Percentiles rank a stretch among this genome's conserved stretches.
Evolutionary conservation across 2,797 vertebrate genomes (phyloP).

Genomic region (Paratrypauchen microcephalus): DNA sequence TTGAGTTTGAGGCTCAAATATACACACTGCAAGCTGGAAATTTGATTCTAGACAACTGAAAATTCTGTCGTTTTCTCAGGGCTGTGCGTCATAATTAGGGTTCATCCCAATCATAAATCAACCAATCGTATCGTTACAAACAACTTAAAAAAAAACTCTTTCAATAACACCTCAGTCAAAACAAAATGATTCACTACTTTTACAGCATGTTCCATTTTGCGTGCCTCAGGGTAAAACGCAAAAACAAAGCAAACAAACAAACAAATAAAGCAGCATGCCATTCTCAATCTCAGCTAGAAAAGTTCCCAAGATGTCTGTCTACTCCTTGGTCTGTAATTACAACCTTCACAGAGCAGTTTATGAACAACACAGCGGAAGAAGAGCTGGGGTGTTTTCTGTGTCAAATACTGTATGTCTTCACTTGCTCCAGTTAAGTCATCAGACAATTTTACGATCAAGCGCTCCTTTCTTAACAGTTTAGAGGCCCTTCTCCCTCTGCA

Average conservation of each 20-base stretch:
- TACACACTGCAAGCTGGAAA: not conserved
- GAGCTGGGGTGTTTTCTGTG: not conserved
- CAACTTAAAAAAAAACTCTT: not conserved
- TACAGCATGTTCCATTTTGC: not conserved
- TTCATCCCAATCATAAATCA: not conserved
- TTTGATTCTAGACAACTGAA: not conserved
- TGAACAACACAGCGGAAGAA: slow-evolving; percentile 2
- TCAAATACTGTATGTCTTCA: slow-evolving; percentile 9
- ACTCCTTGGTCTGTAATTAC: slow-evolving; percentile 10
- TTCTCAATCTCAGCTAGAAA: not conserved
- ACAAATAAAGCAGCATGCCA: not conserved
- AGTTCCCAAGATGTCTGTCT: not conserved
- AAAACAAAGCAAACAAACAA: not conserved
- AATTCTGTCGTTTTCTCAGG: not conserved
- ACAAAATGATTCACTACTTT: slow-evolving; percentile 3
- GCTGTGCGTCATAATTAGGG: too few species aligned
- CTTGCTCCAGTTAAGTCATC: slow-evolving; percentile 12
- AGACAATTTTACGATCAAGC: slow-evolving; percentile 34
- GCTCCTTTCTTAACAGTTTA: slow-evolving; percentile 10
- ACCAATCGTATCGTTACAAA: not conserved
- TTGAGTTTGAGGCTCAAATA: not conserved
- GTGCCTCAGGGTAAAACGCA: not conserved
- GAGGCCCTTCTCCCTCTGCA: slow-evolving; percentile 11
- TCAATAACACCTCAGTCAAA: not conserved
- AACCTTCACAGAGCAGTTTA: slow-evolving; percentile 3